Evolutionary conservation across 2,888 invertebrate genomes (phyloP).

Genomic region (Eulithis prunata): DNA sequence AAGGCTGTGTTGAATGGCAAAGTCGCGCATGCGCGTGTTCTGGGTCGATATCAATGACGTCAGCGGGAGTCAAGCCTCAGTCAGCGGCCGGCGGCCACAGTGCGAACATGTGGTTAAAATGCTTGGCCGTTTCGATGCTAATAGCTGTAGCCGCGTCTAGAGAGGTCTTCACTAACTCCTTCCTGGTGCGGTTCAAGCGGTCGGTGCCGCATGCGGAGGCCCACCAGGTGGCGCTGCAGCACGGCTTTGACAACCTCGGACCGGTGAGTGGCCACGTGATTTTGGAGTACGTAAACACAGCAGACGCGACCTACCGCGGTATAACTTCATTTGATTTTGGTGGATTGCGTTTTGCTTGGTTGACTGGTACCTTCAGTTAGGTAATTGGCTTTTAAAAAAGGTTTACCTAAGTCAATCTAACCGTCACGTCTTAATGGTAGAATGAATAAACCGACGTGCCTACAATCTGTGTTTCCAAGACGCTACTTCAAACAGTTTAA

Average conservation of each 20-base stretch:
- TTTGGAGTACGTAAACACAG: constrained; percentile 69
- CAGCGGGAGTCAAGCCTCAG: constrained; percentile 68
- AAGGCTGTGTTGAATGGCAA: constrained; percentile 53
- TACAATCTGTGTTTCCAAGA: no score
- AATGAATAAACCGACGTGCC: no score
- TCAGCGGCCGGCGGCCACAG: constrained; percentile 75
- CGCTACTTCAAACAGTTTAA: no score
- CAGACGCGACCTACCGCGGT: constrained; percentile 6
- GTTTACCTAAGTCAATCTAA: not conserved
- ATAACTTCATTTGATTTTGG: constrained; percentile 8
- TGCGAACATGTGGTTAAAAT: constrained; percentile 79
- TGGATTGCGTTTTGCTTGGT: constrained; percentile 16
- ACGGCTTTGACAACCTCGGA: constrained; percentile 97
- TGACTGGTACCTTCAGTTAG: constrained; percentile 19
- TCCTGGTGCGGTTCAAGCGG: constrained; percentile 94
- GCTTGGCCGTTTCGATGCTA: constrained; percentile 73
- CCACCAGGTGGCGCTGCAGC: constrained; percentile 91
- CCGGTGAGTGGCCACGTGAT: constrained; percentile 91
- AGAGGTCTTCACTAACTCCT: constrained; percentile 97
- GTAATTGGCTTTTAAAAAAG: constrained; percentile 36
- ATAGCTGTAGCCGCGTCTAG: constrained; percentile 69
- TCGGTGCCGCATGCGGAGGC: constrained; percentile 91
- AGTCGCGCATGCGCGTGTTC: constrained; percentile 67
- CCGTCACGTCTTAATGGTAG: not conserved
- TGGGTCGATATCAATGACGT: constrained; percentile 81